These are phyloP conservation scores for Lymantria dispar DNA, from an alignment of 2,888 invertebrate genomes.

Conservation along the genomic window DNA sequence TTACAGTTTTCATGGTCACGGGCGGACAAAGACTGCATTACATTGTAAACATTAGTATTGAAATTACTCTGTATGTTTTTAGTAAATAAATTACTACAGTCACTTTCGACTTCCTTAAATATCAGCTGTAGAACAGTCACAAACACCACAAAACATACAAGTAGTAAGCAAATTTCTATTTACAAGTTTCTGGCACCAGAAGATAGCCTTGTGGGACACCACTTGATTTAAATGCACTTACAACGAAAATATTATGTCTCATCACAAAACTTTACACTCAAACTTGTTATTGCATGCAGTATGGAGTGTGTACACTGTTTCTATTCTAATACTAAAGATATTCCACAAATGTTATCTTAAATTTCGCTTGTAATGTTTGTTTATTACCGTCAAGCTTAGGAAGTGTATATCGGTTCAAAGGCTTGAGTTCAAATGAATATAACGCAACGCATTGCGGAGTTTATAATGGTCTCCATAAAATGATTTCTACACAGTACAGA, in stretches of 20 bases:
- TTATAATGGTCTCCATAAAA: too few relatives aligned
- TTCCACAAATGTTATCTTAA: slow-evolving; percentile 1
- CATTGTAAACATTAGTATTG: too few relatives aligned
- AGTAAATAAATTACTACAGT: too few relatives aligned
- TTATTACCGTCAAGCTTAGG: background rate
- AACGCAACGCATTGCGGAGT: too few relatives aligned
- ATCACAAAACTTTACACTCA: slow-evolving; percentile 36
- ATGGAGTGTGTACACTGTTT: slow-evolving; percentile 1
- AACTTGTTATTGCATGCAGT: slow-evolving; percentile 8
- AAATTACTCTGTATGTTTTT: too few relatives aligned
- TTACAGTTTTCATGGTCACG: too few relatives aligned
- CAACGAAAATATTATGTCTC: slow-evolving; percentile 37
- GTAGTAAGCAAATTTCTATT: background rate
- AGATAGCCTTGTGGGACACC: slow-evolving; percentile 22
- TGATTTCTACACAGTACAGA: too few relatives aligned
- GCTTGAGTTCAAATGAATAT: background rate
- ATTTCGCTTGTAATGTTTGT: background rate
- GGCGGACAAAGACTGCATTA: too few relatives aligned
- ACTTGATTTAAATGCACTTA: slow-evolving; percentile 35
- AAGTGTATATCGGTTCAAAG: background rate
- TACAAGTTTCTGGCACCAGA: background rate
- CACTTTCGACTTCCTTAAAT: too few relatives aligned
- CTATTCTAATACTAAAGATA: slow-evolving; percentile 4
- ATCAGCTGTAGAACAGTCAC: too few relatives aligned
- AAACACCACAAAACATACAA: too few relatives aligned